These are phyloP conservation scores for Ypsolopha scabrella DNA, from an alignment of 2,888 invertebrate species.

Conservation along the genomic window DNA sequence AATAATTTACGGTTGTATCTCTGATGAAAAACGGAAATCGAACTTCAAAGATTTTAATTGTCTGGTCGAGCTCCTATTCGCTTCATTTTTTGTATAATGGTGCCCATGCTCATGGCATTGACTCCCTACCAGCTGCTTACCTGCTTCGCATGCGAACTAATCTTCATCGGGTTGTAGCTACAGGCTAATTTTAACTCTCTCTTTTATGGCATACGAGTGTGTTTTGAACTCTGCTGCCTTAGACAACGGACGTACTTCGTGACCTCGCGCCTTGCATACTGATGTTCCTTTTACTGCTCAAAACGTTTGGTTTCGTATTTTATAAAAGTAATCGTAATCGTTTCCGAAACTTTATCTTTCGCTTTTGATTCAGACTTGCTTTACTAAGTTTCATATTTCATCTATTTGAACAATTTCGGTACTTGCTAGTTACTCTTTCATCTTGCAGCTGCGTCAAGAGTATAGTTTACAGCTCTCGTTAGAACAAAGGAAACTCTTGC, in stretches of 20 bases:
- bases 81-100: constrained; percentile 16
- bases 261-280: constrained; percentile 15
- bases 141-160: constrained; percentile 27
- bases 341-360: too few species aligned
- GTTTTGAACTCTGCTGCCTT: constrained; percentile 4
- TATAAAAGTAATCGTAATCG: background rate
- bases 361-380: too few species aligned
- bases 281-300: constrained; percentile 1
- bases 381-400: too few species aligned
- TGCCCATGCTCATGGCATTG: constrained; percentile 17
- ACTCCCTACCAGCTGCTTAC: constrained; percentile 19
- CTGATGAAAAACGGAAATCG: too few species aligned
- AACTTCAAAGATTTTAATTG: too few species aligned
- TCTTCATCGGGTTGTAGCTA: constrained; percentile 14
- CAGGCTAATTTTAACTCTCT: constrained; percentile 21
- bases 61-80: background rate
- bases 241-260: constrained; percentile 10
- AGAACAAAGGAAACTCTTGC: too few species aligned
- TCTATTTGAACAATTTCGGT: too few species aligned
- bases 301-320: background rate
- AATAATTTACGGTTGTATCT: too few species aligned
- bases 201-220: constrained; percentile 11
- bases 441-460: too few species aligned
- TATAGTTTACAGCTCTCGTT: too few species aligned
- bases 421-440: too few species aligned